A percentile compares a stretch with the other conserved stretches of the same genome.
Evolutionary conservation across 2,888 invertebrate species (phyloP).

Genomic region (Ophioninae sp.): DNA sequence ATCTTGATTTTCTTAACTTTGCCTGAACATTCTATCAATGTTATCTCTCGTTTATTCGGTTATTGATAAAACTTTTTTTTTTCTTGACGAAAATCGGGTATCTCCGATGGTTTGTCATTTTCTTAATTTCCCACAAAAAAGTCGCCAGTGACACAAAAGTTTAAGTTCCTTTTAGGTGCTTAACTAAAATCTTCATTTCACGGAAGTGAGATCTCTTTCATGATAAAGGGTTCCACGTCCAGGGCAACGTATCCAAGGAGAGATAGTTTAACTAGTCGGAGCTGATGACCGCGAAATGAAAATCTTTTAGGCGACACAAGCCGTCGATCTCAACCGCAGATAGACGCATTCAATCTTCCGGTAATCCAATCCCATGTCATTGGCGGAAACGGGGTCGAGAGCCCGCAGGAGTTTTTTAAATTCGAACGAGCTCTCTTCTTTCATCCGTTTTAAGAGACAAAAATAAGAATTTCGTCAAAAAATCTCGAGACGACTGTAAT

Average conservation of each 20-base stretch:
- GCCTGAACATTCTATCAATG: too few relatives aligned
- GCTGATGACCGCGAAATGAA: constrained; percentile 21
- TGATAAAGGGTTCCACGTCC: not conserved
- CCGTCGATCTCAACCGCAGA: constrained; percentile 31
- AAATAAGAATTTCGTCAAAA: not conserved
- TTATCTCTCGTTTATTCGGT: too few relatives aligned
- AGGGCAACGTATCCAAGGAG: not conserved
- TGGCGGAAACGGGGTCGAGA: not conserved
- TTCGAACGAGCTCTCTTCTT: constrained; percentile 37
- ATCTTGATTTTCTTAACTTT: too few relatives aligned
- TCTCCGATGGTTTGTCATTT: too few relatives aligned
- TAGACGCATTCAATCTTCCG: constrained; percentile 46
- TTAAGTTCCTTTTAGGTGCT: not conserved
- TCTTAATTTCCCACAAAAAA: too few relatives aligned
- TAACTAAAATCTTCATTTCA: not conserved
- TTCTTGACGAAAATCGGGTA: too few relatives aligned
- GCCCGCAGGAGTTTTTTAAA: constrained; percentile 16
- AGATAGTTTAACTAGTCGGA: constrained; percentile 5
- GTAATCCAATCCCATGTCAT: constrained; percentile 51
- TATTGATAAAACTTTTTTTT: too few relatives aligned
- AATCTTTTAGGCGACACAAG: constrained; percentile 36
- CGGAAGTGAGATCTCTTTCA: not conserved
- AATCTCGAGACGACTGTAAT: not conserved
- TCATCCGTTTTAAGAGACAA: constrained; percentile 7
- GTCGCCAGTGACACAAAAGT: not conserved